Base-by-base conservation (phyloP, 2,113 vertebrate genomes). In the Peromyscus maniculatus region DNA sequence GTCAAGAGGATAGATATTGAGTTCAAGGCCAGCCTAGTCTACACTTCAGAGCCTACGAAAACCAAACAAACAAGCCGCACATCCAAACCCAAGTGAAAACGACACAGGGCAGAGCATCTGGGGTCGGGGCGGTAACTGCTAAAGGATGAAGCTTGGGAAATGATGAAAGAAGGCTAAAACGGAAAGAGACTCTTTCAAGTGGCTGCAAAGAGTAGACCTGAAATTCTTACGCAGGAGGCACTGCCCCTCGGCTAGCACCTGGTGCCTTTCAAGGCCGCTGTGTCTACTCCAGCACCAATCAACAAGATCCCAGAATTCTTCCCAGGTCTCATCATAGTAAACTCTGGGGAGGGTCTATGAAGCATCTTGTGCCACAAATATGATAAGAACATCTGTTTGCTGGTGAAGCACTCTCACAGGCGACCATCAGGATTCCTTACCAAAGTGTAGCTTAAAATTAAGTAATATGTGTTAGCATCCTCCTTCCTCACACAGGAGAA, bases 391-490 rank as follows among this genome's bases (percentile, higher is more conserved):
- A 13, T 19, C 28, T 67, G 84, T 49, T 52, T 69, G 10, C 5
- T 91, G 8, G 6, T 31, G 43, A 4, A 43, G 59, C 3, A 64
- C 13, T 82, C 62, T 89, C 52, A 93, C 22, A 86, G 21, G 64
- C 0, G 26, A 12, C 31, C 57, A 75, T 62, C 43, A 46, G 75
- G 46, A 93, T 91, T 82, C 55, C 69, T 95, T 66, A 69, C 22
- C n/a, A 80, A 87, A 15, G 66, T n/a, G 36, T 10, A 93, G 69
- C 72, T 91, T 86, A 91, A 94, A 92, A 79, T 90, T 67, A 92
- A 96, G 83, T 49, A 82, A 69, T 55, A 69, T 49, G 1, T 72
- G 74, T 11, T 69, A 92, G 49, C 71, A 82, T n/a, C 80, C 57
- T 93, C 87, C 82, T 24, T 91, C 52, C 77, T 92, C 88, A 17